A percentile compares a stretch with the other conserved stretches of the same genome.
Evolutionary conservation across 2,888 invertebrate genomes (phyloP).

Genomic region (Sturmia bella): DNA sequence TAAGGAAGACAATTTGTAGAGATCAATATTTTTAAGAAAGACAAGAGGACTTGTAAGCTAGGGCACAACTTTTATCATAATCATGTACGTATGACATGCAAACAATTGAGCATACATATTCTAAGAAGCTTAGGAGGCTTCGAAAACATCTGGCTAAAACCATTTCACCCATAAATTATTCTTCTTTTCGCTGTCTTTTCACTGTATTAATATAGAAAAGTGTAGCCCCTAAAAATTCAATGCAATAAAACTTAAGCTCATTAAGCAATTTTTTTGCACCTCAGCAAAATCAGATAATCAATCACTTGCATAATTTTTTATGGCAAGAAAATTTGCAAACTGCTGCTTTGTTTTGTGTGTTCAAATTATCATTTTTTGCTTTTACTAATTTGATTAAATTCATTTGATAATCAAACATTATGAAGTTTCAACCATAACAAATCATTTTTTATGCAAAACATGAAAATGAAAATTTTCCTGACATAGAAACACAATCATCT

Average conservation of each 20-base stretch:
- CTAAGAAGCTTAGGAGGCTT: no score
- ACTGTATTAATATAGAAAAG: no score
- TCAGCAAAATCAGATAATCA: constrained; percentile 24
- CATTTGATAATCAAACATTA: constrained; percentile 47
- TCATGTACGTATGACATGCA: no score
- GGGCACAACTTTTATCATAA: no score
- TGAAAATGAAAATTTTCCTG: background rate
- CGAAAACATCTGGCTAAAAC: no score
- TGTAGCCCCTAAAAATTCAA: background rate
- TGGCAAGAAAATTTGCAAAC: constrained; percentile 17
- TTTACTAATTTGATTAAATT: constrained; percentile 42
- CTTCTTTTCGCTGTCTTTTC: no score
- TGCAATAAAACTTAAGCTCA: constrained; percentile 21
- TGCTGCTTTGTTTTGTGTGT: constrained; percentile 29
- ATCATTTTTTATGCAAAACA: constrained; percentile 23
- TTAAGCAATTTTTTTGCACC: constrained; percentile 38
- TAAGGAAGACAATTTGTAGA: no score
- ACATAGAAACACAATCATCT: constrained; percentile 11
- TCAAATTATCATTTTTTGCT: constrained; percentile 7
- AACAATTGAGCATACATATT: no score
- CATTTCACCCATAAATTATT: no score
- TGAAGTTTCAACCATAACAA: constrained; percentile 29
- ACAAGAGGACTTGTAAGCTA: no score
- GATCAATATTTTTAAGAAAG: no score
- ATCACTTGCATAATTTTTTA: constrained; percentile 58